These are phyloP conservation scores for Aspiorhynchus laticeps DNA, from an alignment of 2,113 vertebrate genomes.

Conservation along the genomic window DNA sequence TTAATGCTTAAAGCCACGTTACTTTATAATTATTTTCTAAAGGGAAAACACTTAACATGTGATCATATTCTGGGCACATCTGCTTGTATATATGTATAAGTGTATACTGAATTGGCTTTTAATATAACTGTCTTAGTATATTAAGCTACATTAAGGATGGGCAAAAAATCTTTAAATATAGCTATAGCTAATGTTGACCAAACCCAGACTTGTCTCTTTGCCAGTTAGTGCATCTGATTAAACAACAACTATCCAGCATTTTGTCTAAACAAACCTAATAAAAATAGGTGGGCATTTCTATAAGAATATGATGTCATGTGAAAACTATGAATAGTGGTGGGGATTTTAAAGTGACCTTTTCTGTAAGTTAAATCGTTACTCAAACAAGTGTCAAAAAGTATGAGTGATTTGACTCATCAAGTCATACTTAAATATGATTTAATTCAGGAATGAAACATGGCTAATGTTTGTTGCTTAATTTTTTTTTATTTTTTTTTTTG, in stretches of 20 bases:
- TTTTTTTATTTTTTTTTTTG: too few relatives aligned
- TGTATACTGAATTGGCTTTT: background rate
- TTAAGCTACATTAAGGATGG: background rate
- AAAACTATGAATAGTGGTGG: background rate
- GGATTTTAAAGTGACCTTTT: background rate
- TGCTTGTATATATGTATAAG: background rate
- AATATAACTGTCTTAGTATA: background rate
- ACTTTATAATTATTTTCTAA: background rate
- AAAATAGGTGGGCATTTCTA: background rate
- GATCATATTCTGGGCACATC: background rate
- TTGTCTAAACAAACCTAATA: background rate
- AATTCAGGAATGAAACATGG: too few relatives aligned
- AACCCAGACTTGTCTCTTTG: background rate
- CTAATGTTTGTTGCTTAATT: too few relatives aligned
- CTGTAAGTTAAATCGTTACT: background rate
- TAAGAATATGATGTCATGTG: background rate
- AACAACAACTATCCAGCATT: background rate
- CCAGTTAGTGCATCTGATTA: background rate
- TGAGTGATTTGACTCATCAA: background rate
- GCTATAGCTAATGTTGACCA: background rate
- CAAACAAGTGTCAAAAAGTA: too few relatives aligned
- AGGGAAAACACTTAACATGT: background rate
- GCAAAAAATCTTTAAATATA: background rate
- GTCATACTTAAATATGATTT: background rate
- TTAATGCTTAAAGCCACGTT: background rate